Evolutionary conservation across 1,140 invertebrate species (phyloP).

Genomic region (Diorhabda carinulata): DNA sequence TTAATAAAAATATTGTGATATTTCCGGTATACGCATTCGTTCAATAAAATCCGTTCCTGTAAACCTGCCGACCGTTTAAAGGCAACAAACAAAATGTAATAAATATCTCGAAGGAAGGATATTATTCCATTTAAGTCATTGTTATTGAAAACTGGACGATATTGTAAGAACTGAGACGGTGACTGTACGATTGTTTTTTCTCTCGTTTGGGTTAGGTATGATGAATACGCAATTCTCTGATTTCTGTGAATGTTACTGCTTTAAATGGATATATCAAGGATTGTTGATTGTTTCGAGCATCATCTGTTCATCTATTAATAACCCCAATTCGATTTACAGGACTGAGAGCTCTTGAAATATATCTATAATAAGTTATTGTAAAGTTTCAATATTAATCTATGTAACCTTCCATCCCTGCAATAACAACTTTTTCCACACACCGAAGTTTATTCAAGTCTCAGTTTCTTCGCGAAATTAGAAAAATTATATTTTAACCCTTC

Average conservation of each 20-base stretch:
- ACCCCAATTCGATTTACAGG: too few species aligned
- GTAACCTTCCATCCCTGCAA: too few species aligned
- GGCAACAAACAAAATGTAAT: conserved; percentile 12
- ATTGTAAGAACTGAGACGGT: conserved; percentile 9
- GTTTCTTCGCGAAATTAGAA: too few species aligned
- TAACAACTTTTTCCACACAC: too few species aligned
- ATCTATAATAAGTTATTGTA: too few species aligned
- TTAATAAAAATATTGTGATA: not conserved
- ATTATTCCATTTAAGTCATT: conserved; percentile 26
- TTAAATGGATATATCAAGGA: conserved; percentile 17
- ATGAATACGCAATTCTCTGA: conserved; percentile 13
- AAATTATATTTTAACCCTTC: too few species aligned
- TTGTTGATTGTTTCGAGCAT: conserved; percentile 11
- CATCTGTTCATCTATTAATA: too few species aligned
- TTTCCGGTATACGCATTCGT: conserved; percentile 4
- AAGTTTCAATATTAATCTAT: too few species aligned
- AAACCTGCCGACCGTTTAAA: not conserved
- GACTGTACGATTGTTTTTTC: conserved; percentile 17
- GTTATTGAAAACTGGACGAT: conserved; percentile 26
- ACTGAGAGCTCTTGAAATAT: too few species aligned
- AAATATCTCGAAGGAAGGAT: conserved; percentile 21
- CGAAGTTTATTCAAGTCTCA: too few species aligned
- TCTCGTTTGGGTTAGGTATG: conserved; percentile 8
- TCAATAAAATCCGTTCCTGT: conserved; percentile 6
- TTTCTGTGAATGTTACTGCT: conserved; percentile 7